These are phyloP conservation scores for Armadillidium nasatum DNA, from an alignment of 1,140 invertebrate species.

Conservation along the genomic window DNA sequence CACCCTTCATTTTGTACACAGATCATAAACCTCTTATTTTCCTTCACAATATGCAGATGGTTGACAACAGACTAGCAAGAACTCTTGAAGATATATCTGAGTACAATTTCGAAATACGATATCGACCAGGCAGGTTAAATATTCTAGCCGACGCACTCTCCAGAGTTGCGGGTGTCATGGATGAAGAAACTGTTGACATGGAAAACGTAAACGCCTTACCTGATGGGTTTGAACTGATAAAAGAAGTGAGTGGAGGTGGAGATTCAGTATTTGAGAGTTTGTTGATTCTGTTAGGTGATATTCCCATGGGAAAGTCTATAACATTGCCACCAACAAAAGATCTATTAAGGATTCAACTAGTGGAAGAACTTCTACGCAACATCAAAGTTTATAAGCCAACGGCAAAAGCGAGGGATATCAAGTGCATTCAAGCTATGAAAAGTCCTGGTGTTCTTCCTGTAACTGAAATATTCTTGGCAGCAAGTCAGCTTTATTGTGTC, in stretches of 20 bases:
- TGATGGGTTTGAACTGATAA: too few species aligned
- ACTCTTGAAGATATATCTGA: conserved; percentile 14
- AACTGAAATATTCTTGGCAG: not conserved
- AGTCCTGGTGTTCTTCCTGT: not conserved
- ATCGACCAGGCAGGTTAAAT: not conserved
- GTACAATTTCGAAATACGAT: not conserved
- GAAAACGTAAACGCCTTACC: too few species aligned
- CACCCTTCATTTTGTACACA: not conserved
- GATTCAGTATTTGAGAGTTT: conserved; percentile 11
- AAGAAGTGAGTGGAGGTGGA: not conserved
- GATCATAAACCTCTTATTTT: conserved; percentile 6
- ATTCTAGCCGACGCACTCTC: not conserved
- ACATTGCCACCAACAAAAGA: not conserved
- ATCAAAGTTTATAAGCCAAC: not conserved
- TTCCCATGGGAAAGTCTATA: not conserved
- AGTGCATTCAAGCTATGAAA: not conserved
- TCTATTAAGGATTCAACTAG: not conserved
- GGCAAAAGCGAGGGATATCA: not conserved
- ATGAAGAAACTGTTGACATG: too few species aligned
- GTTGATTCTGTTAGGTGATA: not conserved
- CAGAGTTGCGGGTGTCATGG: too few species aligned
- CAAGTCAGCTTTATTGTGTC: not conserved
- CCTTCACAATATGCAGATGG: conserved; percentile 13
- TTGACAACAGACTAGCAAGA: not conserved
- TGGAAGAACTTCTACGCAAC: not conserved